phyloP scores from a whole-genome alignment of 2,113 vertebrate species.

The Semicossyphus pulcher region DNA sequence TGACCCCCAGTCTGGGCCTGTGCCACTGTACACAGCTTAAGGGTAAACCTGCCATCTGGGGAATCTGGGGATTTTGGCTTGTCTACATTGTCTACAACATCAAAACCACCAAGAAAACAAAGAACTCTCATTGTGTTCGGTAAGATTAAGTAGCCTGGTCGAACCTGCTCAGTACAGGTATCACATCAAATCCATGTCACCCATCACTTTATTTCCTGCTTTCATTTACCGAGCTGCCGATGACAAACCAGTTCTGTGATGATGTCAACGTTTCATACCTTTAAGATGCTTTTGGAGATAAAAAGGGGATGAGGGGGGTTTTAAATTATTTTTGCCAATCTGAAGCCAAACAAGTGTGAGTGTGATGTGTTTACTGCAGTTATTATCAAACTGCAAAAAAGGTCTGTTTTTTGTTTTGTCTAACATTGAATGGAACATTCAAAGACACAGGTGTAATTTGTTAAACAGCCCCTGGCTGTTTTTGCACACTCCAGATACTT shows the following conservation, averaged over 20 bases:
- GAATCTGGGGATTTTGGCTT: neutral
- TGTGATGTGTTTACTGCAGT: too few relatives aligned
- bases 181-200: neutral
- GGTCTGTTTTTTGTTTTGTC: too few relatives aligned
- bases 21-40: neutral
- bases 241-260: neutral
- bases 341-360: too few relatives aligned
- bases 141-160: neutral
- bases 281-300: neutral
- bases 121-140: neutral
- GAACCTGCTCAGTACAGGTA: neutral
- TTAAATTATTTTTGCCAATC: too few relatives aligned
- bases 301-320: neutral
- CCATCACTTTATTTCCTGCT: neutral
- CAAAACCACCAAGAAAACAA: neutral
- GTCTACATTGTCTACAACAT: neutral
- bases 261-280: neutral
- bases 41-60: slow-evolving; percentile 5
- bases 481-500: neutral
- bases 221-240: neutral
- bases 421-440: too few relatives aligned
- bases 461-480: neutral
- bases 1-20: neutral
- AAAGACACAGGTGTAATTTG: neutral
- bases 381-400: too few relatives aligned